Base-by-base conservation (phyloP, 2,113 vertebrate species). In the Megaceryle torquata region DNA sequence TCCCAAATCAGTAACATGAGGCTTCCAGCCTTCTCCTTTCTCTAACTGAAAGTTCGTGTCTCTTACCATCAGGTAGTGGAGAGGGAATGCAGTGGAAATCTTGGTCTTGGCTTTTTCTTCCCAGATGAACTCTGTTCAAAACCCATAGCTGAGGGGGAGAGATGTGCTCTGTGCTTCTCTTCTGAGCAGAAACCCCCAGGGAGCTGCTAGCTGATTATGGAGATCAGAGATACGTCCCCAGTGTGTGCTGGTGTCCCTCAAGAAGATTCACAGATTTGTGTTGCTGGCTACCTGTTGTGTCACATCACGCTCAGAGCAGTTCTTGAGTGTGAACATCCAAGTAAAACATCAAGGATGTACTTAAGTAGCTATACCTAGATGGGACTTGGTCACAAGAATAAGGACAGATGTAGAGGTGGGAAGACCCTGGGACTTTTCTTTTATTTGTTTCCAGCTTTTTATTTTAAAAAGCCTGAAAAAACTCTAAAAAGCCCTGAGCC, bases 291-390 rank as follows among this genome's bases (percentile, higher is more conserved):
- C 29, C 29, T 37, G 25, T 22, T 56, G 29, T 60, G 61, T 51
- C 53, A 64, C 0, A 0, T 37, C 82, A 72, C 67, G 60, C 19
- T 8, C 2, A 1, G 50, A 87, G 11, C 22, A 22, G 25, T 46
- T 89, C 67, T 5, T 20, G 78, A 37, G 17, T 7, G 5, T 70
- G 28, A 85, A 35, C 39, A 11, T 33, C 13, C 65, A 43, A 39
- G 29, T 6, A 29, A 29, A 15, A 26, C 41, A 22, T 41, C 37
- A 37, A 72, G 81, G 50, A 31, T 57, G 57, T 50, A 17, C 50
- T 69, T 53, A 61, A 56, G 28, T 5, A 59, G 15, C 63, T 2
- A 1, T n/a, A 59, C 16, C 26, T 77, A n/a, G 29, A 50, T 77
- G 9, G 25, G 26, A 44, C 12, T 39, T 41, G 31, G 54, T 72